Base-by-base conservation (phyloP, 1,140 invertebrate species). In the Hycleus cichorii region DNA sequence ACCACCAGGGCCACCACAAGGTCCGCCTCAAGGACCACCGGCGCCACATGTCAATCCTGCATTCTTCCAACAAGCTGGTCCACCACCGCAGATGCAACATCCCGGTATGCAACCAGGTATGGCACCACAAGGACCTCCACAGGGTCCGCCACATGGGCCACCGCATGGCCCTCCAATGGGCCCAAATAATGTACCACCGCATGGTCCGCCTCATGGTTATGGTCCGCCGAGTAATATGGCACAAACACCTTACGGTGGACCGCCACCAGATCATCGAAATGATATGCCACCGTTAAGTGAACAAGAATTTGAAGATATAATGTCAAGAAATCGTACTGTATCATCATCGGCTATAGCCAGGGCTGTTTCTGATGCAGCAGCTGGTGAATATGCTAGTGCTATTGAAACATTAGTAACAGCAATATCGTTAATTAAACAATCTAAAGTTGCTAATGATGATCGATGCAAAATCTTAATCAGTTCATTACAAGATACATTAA, bases 371-470 rank as follows among this genome's bases (percentile, higher is more conserved):
- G 97, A 99, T 78, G 97, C 97, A 2, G 93, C 95, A 26, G 91
- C 91, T 54, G 93, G 93, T 9, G 96, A 99, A 77, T 97, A 94
- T 77, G 90, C 91, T 0, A 95, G 91, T 76, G 97, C 97, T 46
- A 97, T 99, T 68, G 96, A 99, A 77, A 99, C 97, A 4, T 77
- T 99, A 57, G 93, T 97, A 3, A 99, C 97, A 1, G 97, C 97
- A 2, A 98, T 99, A 64, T 97, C 95, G 3, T 78, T 99, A 12
- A 99, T 99, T 58, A 98, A 97, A 77, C 95, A 98, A 78, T 98
- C 95, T 12, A 97, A 98, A 78, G 93, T 97, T 54, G 91, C 96
- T 0, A 88, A 91, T 70, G 97, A 99, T 77, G 97, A 99, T 72
- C 81, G 97, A 42, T 99, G 97, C 78, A 98, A 98, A 78, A 97